Evolutionary conservation across 1,140 invertebrate genomes (phyloP).

Genomic region (Lethocerus indicus): DNA sequence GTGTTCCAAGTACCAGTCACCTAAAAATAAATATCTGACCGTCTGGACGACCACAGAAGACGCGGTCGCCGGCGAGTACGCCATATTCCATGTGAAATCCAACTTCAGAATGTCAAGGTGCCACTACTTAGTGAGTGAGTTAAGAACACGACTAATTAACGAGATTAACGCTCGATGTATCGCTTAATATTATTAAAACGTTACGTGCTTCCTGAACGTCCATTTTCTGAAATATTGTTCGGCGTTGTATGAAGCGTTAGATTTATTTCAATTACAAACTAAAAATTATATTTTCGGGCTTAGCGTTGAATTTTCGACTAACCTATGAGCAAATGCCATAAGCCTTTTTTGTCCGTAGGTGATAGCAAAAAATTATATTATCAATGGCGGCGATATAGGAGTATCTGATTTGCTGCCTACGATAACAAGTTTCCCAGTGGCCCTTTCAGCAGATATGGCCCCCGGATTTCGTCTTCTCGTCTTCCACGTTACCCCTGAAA

Average conservation of each 20-base stretch:
- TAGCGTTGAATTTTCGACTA: too few relatives aligned
- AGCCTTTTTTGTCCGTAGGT: slow-evolving; percentile 21
- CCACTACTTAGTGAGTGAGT: slow-evolving; percentile 28
- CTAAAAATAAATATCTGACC: slow-evolving; percentile 22
- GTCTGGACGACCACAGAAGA: slow-evolving; percentile 24
- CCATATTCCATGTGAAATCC: slow-evolving; percentile 28
- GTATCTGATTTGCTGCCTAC: slow-evolving; percentile 18
- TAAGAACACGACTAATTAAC: too few relatives aligned
- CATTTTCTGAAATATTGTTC: too few relatives aligned
- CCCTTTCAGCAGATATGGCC: slow-evolving; percentile 34
- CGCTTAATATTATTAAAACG: too few relatives aligned
- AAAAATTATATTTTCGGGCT: too few relatives aligned
- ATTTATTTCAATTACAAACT: too few relatives aligned
- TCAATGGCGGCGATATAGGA: slow-evolving; percentile 23
- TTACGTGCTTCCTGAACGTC: too few relatives aligned
- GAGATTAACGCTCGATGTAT: too few relatives aligned
- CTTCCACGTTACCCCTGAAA: slow-evolving; percentile 28
- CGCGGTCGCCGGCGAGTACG: slow-evolving; percentile 27
- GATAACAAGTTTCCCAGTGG: slow-evolving; percentile 26
- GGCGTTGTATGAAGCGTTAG: too few relatives aligned
- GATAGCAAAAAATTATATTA: slow-evolving; percentile 28
- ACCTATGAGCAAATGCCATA: too few relatives aligned
- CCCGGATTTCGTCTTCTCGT: slow-evolving; percentile 37
- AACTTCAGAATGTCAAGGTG: slow-evolving; percentile 28
- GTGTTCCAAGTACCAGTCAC: too few relatives aligned